A percentile compares a stretch with the other conserved stretches of the same genome.
Conservation (phyloP, 2,888 invertebrate species). For the Caenorhabditis doughertyi region DNA sequence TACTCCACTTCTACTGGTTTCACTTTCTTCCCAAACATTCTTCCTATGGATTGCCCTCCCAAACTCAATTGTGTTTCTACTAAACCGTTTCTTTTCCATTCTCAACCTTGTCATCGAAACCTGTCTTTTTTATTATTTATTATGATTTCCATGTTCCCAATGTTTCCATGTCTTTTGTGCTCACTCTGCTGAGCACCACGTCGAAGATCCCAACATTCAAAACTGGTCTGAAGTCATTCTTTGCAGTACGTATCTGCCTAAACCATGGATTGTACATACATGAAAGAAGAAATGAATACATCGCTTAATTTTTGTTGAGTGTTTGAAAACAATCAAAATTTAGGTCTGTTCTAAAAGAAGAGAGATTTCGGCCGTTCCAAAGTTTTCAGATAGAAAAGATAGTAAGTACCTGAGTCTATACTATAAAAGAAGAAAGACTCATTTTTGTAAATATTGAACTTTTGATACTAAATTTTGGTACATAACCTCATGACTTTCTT, state of each 20-base stretch:
- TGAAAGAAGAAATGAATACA: conserved; percentile 14
- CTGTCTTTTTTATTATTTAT: conserved; percentile 7
- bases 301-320: too few species aligned
- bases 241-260: conserved; percentile 57
- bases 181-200: conserved; percentile 24
- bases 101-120: conserved; percentile 6
- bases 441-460: too few species aligned
- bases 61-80: not conserved
- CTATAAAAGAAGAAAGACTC: too few species aligned
- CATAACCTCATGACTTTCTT: too few species aligned
- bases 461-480: too few species aligned
- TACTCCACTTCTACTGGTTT: conserved; percentile 14
- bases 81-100: not conserved
- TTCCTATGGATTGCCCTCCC: conserved; percentile 19
- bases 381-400: too few species aligned
- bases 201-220: conserved; percentile 51
- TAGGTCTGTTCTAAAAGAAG: too few species aligned
- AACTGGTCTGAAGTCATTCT: conserved; percentile 59
- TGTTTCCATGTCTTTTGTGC: conserved; percentile 30
- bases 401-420: too few species aligned
- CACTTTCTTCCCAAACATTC: conserved; percentile 34
- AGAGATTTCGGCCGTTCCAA: too few species aligned
- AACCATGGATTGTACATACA: not conserved
- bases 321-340: too few species aligned
- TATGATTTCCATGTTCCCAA: conserved; percentile 40